Base-by-base conservation (phyloP, 2,797 vertebrate genomes). In the Pseudomugil gertrudae region DNA sequence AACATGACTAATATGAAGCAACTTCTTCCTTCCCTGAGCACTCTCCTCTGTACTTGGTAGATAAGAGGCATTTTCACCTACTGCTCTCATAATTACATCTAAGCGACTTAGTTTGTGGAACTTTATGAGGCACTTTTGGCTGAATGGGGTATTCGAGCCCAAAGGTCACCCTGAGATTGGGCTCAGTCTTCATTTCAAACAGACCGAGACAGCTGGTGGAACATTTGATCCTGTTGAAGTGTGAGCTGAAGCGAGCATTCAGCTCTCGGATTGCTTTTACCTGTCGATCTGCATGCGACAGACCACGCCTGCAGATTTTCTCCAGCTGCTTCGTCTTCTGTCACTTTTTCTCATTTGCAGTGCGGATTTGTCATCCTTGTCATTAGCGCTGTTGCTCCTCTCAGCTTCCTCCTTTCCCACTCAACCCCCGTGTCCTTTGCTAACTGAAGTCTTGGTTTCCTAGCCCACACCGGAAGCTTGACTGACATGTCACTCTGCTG, bases 341-440 rank as follows among this genome's bases (percentile, higher is more conserved):
- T 77, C 70, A 59, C 54, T 38, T 73, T 81, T 69, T 80, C 55
- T 65, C 61, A 53, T 30, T 35, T 48, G 27, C 66, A 1, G 15
- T 69, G 43, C 73, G 72, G 64, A 81, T 80, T 74, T 76, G 80
- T 76, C 73, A 63, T 81, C 78, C 57, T 61, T 15, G 0, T 47
- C 60, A 13, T 62, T 57, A 54, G 61, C 62, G 6, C 17, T 15
- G 15, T 40, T 15, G 1, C 38, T 2, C 9, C 5, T 19, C 47
- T 17, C 27, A 1, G 11, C 63, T 30, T 35, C 70, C 56, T 72
- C 35, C 19, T 59, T 52, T 63, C 51, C 64, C 48, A 53, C 72
- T 71, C 56, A 8, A 48, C 56, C 65, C 70, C 55, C 47, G 56
- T 54, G 69, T 78, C 67, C 74, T 76, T 61, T 61, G 60, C 48